These are phyloP conservation scores for Liopterus haemorrhoidalis DNA, from an alignment of 2,888 invertebrate genomes.

Conservation along the genomic window DNA sequence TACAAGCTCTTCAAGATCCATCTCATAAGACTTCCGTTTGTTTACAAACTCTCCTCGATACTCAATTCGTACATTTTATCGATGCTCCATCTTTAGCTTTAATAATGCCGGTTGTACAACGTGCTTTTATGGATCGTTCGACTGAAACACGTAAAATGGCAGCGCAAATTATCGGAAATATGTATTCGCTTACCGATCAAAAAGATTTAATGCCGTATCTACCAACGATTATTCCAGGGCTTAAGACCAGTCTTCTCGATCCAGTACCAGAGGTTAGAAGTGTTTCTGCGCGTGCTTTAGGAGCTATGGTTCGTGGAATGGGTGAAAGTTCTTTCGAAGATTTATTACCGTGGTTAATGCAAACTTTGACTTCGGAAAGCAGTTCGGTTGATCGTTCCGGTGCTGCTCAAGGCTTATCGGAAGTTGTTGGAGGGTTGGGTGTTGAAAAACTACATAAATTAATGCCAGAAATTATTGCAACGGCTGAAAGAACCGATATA, in stretches of 20 bases:
- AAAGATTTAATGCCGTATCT: slow-evolving; percentile 96
- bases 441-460: slow-evolving; percentile 90
- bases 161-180: slow-evolving; percentile 98
- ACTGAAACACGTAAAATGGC: slow-evolving; percentile 99
- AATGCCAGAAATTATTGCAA: slow-evolving; percentile 95
- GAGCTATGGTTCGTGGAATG: slow-evolving; percentile 97
- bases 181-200: slow-evolving; percentile 98
- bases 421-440: slow-evolving; percentile 94
- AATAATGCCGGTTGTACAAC: slow-evolving; percentile 98
- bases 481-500: slow-evolving; percentile 86
- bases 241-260: slow-evolving; percentile 92
- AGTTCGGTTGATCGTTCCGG: slow-evolving; percentile 95
- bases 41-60: slow-evolving; percentile 88
- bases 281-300: slow-evolving; percentile 91
- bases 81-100: slow-evolving; percentile 97
- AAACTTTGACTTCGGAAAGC: slow-evolving; percentile 89
- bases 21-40: slow-evolving; percentile 89
- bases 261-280: slow-evolving; percentile 96
- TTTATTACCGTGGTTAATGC: slow-evolving; percentile 96
- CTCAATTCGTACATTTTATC: slow-evolving; percentile 98
- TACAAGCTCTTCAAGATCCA: slow-evolving; percentile 92
- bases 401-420: slow-evolving; percentile 88
- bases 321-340: slow-evolving; percentile 95
- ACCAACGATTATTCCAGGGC: slow-evolving; percentile 91
- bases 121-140: slow-evolving; percentile 95